These are phyloP conservation scores for Ethmia dodecea DNA, from an alignment of 2,888 invertebrate genomes.

Conservation along the genomic window DNA sequence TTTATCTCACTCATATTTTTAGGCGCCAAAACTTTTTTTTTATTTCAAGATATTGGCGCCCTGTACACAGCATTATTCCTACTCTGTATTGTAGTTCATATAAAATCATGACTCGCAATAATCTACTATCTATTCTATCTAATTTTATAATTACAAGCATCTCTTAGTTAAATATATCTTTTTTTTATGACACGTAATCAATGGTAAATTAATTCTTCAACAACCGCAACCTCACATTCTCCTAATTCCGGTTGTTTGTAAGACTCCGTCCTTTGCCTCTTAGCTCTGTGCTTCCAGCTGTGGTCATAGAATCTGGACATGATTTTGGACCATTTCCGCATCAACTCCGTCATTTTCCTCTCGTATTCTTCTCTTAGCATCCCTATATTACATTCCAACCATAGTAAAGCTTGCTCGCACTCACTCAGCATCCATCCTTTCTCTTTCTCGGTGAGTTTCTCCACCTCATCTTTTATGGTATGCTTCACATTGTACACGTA, in stretches of 20 bases:
- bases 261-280: conserved; percentile 33
- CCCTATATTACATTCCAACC: conserved; percentile 45
- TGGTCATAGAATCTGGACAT: conserved; percentile 35
- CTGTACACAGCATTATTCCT: no score
- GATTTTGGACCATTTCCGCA: conserved; percentile 38
- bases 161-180: no score
- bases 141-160: no score
- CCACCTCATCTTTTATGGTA: conserved; percentile 32
- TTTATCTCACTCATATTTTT: no score
- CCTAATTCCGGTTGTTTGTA: conserved; percentile 17
- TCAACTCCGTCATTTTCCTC: conserved; percentile 43
- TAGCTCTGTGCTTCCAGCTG: conserved; percentile 28
- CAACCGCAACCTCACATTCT: conserved; percentile 15
- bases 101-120: no score
- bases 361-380: conserved; percentile 47
- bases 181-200: no score
- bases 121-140: no score
- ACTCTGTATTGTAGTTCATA: no score
- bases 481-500: conserved; percentile 48
- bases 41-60: no score
- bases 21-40: no score
- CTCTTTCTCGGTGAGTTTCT: conserved; percentile 32
- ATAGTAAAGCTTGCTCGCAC: conserved; percentile 36
- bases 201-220: conserved; percentile 23
- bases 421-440: conserved; percentile 34